phyloP scores from a whole-genome alignment of 2,888 invertebrate species.

The Drosophila putrida region DNA sequence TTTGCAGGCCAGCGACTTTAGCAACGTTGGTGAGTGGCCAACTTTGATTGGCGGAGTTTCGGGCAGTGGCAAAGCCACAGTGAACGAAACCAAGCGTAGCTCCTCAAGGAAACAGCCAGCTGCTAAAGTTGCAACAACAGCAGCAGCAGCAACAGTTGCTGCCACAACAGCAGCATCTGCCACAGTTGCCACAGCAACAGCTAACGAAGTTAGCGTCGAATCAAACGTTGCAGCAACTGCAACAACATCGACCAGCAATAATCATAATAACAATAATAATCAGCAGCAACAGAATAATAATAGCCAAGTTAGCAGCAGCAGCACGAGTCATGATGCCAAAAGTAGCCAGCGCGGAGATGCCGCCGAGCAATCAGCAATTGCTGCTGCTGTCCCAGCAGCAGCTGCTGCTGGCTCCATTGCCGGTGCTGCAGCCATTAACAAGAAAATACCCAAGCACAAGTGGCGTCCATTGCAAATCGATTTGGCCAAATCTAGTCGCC shows the following conservation, averaged over 20 bases:
- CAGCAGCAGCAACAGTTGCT: constrained; percentile 18
- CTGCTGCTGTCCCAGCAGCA: constrained; percentile 63
- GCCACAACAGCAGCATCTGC: constrained; percentile 19
- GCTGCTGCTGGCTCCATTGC: constrained; percentile 68
- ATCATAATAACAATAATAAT: constrained; percentile 23
- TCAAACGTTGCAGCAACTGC: constrained; percentile 42
- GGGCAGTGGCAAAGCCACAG: constrained; percentile 86
- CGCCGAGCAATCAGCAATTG: constrained; percentile 57
- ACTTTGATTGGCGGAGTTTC: constrained; percentile 88
- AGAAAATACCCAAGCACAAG: constrained; percentile 88
- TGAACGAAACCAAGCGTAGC: constrained; percentile 84
- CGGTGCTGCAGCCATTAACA: constrained; percentile 76
- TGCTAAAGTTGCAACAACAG: constrained; percentile 11
- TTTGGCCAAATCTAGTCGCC: constrained; percentile 88
- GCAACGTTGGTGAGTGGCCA: constrained; percentile 97
- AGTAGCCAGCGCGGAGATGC: constrained; percentile 70
- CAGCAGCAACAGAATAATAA: constrained; percentile 25
- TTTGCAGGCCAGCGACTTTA: constrained; percentile 92
- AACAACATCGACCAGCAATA: constrained; percentile 27
- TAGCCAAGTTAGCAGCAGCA: constrained; percentile 52
- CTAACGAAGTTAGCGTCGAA: constrained; percentile 55
- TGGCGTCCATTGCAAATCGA: constrained; percentile 97
- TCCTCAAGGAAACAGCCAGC: constrained; percentile 76
- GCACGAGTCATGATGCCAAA: constrained; percentile 75
- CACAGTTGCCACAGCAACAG: constrained; percentile 24